Evolutionary conservation across 1,140 invertebrate genomes (phyloP).

Genomic region (Hirudo medicinalis): DNA sequence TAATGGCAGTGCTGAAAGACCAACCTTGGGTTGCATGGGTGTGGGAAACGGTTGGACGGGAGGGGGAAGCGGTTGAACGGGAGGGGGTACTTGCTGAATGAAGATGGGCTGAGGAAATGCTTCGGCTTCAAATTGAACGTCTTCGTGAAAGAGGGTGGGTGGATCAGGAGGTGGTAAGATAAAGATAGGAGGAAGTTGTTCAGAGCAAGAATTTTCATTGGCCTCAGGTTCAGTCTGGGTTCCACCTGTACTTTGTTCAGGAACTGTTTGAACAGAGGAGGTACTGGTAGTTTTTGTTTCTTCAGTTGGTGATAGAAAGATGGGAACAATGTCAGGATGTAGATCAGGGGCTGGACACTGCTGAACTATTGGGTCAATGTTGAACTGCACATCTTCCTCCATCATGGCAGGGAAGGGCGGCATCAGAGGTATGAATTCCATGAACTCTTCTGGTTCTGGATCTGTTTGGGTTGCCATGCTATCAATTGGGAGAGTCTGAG

Average conservation of each 20-base stretch:
- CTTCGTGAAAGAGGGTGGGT: too few relatives aligned
- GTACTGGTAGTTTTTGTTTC: neutral
- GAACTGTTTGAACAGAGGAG: constrained; percentile 5
- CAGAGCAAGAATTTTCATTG: neutral
- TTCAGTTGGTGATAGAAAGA: neutral
- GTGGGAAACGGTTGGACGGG: neutral
- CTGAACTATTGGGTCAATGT: too few relatives aligned
- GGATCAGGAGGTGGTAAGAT: too few relatives aligned
- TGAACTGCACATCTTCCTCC: too few relatives aligned
- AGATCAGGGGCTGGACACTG: too few relatives aligned
- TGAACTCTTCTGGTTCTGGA: neutral
- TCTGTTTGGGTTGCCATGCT: constrained; percentile 1
- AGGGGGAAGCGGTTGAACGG: neutral
- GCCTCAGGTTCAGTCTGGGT: neutral
- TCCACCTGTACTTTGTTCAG: constrained; percentile 1
- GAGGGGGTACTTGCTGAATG: neutral
- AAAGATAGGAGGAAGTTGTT: neutral
- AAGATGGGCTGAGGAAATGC: neutral
- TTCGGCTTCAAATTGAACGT: too few relatives aligned
- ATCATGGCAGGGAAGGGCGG: too few relatives aligned
- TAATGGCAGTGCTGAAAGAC: too few relatives aligned
- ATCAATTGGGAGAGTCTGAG: neutral
- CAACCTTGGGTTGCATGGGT: too few relatives aligned
- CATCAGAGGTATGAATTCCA: neutral
- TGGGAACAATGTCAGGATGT: neutral